Evolutionary conservation across 2,113 vertebrate species (phyloP).

Genomic region (Dipodomys stephensi): DNA sequence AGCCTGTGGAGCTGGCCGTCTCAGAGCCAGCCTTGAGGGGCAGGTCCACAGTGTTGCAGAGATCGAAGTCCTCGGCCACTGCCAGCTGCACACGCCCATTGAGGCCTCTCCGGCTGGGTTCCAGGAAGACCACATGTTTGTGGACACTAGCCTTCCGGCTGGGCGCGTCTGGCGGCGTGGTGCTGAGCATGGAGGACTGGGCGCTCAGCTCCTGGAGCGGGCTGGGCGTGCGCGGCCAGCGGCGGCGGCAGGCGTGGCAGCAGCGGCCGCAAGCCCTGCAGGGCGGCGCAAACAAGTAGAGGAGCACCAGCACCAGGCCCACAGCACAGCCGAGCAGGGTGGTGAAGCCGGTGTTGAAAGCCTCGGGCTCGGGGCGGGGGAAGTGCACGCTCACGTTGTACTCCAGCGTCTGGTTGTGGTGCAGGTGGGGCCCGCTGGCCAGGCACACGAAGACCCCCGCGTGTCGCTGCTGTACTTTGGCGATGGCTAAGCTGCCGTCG

Average conservation of each 20-base stretch:
- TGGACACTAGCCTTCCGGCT: conserved; percentile 92
- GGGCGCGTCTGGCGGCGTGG: conserved; percentile 90
- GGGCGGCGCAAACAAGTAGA: conserved; percentile 95
- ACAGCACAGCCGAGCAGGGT: conserved; percentile 95
- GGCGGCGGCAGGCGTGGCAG: background rate
- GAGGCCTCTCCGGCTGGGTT: conserved; percentile 93
- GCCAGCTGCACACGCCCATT: conserved; percentile 90
- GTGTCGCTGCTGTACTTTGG: conserved; percentile 81
- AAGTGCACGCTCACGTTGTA: conserved; percentile 91
- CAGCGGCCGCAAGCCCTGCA: conserved; percentile 88
- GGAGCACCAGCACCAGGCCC: conserved; percentile 93
- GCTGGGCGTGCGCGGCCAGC: conserved; percentile 67
- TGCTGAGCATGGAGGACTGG: conserved; percentile 93
- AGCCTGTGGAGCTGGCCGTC: conserved; percentile 91
- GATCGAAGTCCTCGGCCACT: conserved; percentile 75
- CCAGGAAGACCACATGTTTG: conserved; percentile 97
- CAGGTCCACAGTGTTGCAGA: conserved; percentile 83
- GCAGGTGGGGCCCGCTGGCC: conserved; percentile 86
- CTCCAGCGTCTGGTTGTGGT: conserved; percentile 89
- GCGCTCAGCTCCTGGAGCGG: conserved; percentile 90
- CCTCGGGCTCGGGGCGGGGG: conserved; percentile 74
- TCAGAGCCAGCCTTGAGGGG: conserved; percentile 87
- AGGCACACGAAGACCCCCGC: conserved; percentile 93
- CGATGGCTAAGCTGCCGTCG: conserved; percentile 93
- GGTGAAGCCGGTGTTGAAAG: conserved; percentile 95